A percentile compares a stretch with the other conserved stretches of the same genome.
These are phyloP conservation scores for Ia io DNA, from an alignment of 2,113 vertebrate species.

Conservation along the genomic window DNA sequence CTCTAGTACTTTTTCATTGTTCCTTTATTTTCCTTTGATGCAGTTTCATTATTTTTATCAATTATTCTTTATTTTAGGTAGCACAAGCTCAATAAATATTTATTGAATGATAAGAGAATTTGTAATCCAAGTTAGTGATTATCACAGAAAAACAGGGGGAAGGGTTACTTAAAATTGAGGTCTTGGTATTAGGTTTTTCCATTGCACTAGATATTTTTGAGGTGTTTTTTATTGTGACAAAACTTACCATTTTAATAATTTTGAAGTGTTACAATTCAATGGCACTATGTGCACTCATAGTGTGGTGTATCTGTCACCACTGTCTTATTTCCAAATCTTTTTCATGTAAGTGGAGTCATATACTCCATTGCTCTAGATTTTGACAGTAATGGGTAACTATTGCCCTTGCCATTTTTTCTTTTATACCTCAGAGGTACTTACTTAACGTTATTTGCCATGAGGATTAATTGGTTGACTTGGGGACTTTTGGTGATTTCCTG, in stretches of 20 bases:
- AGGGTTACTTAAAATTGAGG: neutral
- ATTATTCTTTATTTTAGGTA: conserved; percentile 24
- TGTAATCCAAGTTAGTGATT: neutral
- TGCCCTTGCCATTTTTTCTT: conserved; percentile 15
- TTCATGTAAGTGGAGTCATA: neutral
- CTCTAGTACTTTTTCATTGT: neutral
- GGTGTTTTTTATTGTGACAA: neutral
- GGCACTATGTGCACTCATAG: neutral
- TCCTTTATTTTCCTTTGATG: neutral
- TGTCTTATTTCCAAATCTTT: neutral
- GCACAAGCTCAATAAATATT: neutral
- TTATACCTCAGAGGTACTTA: neutral
- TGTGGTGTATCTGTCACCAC: neutral
- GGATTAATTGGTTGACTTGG: neutral
- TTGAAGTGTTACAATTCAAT: neutral
- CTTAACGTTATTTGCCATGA: conserved; percentile 17
- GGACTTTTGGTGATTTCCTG: neutral
- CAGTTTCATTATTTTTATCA: neutral
- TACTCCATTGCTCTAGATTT: neutral
- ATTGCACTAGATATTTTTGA: neutral
- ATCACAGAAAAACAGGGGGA: neutral
- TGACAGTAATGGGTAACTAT: neutral
- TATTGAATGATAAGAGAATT: conserved; percentile 12
- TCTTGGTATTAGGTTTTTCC: conserved; percentile 27
- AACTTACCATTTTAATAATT: neutral